Conservation (phyloP, 2,113 vertebrate genomes). For the Clarias macrocephalus region DNA sequence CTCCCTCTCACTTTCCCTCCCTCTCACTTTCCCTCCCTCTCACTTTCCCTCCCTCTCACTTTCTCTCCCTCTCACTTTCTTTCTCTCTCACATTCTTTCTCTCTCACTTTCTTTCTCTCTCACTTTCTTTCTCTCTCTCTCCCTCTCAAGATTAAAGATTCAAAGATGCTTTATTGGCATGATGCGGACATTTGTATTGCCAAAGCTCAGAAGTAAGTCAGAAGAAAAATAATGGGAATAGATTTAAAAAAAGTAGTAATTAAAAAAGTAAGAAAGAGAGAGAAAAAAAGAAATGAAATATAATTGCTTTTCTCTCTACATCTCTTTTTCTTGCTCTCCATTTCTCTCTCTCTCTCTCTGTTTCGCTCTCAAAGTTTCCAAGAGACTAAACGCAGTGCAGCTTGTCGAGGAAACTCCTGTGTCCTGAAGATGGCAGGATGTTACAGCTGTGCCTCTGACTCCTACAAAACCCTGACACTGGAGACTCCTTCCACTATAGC, state of each 20-base stretch:
- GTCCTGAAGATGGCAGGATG: neutral
- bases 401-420: neutral
- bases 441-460: neutral
- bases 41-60: too few species aligned
- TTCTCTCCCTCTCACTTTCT: too few species aligned
- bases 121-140: neutral
- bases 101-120: neutral
- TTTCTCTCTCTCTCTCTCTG: neutral
- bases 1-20: neutral
- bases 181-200: too few species aligned
- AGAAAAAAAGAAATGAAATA: too few species aligned
- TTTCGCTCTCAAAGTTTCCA: neutral
- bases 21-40: too few species aligned
- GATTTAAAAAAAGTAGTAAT: too few species aligned
- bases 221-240: too few species aligned
- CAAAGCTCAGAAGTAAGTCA: too few species aligned
- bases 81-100: neutral
- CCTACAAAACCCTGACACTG: neutral
- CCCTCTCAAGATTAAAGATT: too few species aligned
- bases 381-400: neutral
- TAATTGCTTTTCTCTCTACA: neutral
- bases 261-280: too few species aligned
- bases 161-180: too few species aligned
- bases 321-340: neutral
- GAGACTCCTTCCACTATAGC: neutral